phyloP scores from a whole-genome alignment of 2,113 vertebrate species.

The Vidua macroura region DNA sequence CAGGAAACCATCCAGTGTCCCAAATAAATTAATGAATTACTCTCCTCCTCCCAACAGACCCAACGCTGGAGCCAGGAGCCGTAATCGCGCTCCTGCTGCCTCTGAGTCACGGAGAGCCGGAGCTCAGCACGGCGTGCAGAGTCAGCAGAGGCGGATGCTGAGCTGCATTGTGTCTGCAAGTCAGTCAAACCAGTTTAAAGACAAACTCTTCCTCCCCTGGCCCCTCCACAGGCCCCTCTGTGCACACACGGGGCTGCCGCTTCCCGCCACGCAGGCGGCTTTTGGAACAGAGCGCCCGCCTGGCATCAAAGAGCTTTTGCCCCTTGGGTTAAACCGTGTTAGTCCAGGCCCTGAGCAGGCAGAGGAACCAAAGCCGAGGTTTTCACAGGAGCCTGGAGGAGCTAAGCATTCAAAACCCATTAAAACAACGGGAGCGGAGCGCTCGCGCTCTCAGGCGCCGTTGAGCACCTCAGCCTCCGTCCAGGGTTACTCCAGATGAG shows the following conservation, averaged over 20 bases:
- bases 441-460: rapidly evolving
- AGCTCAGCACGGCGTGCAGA: background rate
- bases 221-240: background rate
- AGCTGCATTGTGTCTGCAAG: background rate
- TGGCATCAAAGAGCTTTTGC: background rate
- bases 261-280: rapidly evolving
- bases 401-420: background rate
- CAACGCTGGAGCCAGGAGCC: background rate
- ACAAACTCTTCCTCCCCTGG: background rate
- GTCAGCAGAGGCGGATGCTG: constrained; percentile 9
- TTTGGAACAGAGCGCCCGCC: background rate
- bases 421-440: background rate
- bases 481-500: background rate
- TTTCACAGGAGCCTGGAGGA: background rate
- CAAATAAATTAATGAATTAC: constrained; percentile 53
- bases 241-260: rapidly evolving
- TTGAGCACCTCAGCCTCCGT: background rate
- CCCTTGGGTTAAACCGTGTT: background rate
- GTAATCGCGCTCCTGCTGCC: constrained; percentile 2
- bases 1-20: constrained; percentile 46
- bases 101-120: constrained; percentile 46
- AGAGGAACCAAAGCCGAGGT: background rate
- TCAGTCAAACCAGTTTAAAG: constrained; percentile 46
- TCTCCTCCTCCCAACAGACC: constrained; percentile 52
- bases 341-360: background rate